Conservation (phyloP, 2,888 invertebrate genomes). For the Formica aserva region DNA sequence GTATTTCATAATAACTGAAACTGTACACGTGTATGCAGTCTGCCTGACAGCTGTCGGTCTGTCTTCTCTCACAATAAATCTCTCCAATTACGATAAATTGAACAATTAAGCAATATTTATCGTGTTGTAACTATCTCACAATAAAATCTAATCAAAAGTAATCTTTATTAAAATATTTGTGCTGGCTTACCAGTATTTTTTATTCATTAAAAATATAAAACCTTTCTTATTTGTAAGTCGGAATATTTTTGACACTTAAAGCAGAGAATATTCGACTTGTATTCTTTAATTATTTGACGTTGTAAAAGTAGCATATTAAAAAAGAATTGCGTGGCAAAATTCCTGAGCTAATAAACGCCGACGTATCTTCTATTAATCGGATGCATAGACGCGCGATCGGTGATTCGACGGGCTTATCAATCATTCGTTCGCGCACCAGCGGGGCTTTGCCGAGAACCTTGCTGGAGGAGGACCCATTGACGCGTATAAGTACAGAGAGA, state of each 20-base stretch:
- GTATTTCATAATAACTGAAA: conserved; percentile 56
- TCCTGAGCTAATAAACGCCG: conserved; percentile 37
- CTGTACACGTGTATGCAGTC: conserved; percentile 9
- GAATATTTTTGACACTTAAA: background rate
- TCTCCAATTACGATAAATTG: conserved; percentile 30
- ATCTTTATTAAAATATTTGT: background rate
- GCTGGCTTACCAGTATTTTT: background rate
- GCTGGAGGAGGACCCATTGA: conserved; percentile 58
- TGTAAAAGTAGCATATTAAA: background rate
- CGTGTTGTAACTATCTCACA: background rate
- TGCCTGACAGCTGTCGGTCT: conserved; percentile 10
- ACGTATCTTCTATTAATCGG: conserved; percentile 20
- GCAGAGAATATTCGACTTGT: background rate
- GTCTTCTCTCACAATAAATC: conserved; percentile 10
- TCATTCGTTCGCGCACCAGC: conserved; percentile 27
- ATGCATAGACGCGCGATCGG: background rate
- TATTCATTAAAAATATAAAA: background rate
- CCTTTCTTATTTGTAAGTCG: background rate
- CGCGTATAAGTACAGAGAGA: conserved; percentile 62
- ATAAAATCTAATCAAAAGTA: background rate
- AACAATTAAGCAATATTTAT: conserved; percentile 22
- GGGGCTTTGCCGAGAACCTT: conserved; percentile 10
- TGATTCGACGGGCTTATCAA: conserved; percentile 46
- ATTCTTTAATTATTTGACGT: conserved; percentile 9
- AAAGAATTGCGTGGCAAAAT: background rate